Evolutionary conservation across 2,797 vertebrate species (phyloP).

Genomic region (Limosa lapponica): DNA sequence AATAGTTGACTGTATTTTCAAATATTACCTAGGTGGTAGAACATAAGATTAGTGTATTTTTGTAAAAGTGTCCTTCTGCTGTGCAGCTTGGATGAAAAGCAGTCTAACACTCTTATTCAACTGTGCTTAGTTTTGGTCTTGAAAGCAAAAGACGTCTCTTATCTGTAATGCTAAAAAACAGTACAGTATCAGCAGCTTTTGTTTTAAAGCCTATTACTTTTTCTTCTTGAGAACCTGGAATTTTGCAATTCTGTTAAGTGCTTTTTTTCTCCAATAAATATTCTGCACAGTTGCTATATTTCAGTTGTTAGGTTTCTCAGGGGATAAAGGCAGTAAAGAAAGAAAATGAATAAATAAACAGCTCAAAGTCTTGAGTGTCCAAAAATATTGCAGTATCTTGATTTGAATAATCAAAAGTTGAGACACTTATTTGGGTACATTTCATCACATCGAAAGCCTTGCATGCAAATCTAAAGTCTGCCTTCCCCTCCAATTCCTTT

Average conservation of each 20-base stretch:
- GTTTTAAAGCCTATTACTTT: background rate
- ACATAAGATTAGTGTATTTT: background rate
- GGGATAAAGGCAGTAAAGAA: slow-evolving; percentile 62
- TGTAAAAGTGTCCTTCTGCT: background rate
- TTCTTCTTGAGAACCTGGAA: slow-evolving; percentile 36
- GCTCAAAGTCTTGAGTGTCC: slow-evolving; percentile 53
- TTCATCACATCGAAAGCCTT: slow-evolving; percentile 28
- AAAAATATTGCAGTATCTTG: slow-evolving; percentile 63
- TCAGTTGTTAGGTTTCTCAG: slow-evolving; percentile 68
- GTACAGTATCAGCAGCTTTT: background rate
- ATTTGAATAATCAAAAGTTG: slow-evolving; percentile 62
- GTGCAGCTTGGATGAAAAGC: background rate
- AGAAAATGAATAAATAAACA: slow-evolving; percentile 75
- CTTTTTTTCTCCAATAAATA: slow-evolving; percentile 37
- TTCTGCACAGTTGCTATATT: slow-evolving; percentile 39
- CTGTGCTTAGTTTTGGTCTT: slow-evolving; percentile 1
- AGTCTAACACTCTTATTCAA: background rate
- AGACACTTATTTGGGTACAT: slow-evolving; percentile 58
- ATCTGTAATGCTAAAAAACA: background rate
- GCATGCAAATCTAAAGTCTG: slow-evolving; percentile 11
- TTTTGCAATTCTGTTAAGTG: slow-evolving; percentile 47
- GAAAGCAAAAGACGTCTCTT: background rate
- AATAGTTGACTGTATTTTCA: background rate
- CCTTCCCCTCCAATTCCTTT: background rate
- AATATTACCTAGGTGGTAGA: background rate